Base-by-base conservation (phyloP, 2,113 vertebrate species). In the Lichenostomus cassidix region DNA sequence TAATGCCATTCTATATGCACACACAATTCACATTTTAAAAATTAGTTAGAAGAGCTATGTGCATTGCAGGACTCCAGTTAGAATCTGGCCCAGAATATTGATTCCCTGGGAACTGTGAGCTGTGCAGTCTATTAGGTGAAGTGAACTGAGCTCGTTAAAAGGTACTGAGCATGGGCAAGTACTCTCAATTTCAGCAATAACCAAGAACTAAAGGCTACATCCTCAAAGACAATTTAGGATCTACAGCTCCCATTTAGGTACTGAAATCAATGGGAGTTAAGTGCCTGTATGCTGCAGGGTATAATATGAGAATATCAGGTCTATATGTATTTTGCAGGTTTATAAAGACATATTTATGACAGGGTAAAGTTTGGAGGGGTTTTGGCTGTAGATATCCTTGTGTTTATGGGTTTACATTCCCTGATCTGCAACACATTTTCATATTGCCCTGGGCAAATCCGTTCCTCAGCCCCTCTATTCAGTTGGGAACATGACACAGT, bases 261-360 rank as follows among this genome's bases (percentile, higher is more conserved):
- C 79, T 55, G 76, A 94, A 96, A 97, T 97, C 95, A 95, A 94
- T 97, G 92, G 60, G 35, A 94, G 83, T 55, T 94, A 93, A 96
- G 73, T 83, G 80, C 31, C 80, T 94, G 60, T 59, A 78, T 55
- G 91, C 91, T 93, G 83, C 73, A 87, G 86, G 76, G 73, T 52
- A 81, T 77, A 94, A 93, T 86, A 88, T 44, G 52, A 94, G 60
- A 78, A 93, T 96, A 94, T 87, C 86, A 67, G 64, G 81, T 88
- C 75, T 92, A 47, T 65, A 73, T 63, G 59, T 92, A 86, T 83
- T 95, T 93, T 83, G 83, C 76, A 70, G 90, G 59, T 93, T 87
- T 93, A 84, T 81, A 90, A 90, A 85, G 70, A 79, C 78, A 76
- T 15, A 31, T 82, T 85, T 73, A 76, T 46, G 74, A 84, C 85